Evolutionary conservation across 2,113 vertebrate species (phyloP).

Genomic region (Mesoclemmys tuberculata): DNA sequence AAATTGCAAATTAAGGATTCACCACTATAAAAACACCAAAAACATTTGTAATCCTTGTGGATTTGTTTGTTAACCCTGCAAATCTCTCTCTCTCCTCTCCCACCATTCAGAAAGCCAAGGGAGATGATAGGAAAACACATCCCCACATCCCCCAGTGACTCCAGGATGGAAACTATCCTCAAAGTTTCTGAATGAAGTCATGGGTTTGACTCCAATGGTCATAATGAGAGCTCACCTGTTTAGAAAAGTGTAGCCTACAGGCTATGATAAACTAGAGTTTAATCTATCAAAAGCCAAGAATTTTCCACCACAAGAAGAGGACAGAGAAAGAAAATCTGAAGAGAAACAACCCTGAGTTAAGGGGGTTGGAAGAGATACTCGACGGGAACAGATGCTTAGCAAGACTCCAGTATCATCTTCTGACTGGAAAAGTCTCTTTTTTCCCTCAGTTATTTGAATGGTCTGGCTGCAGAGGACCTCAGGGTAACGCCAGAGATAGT

Average conservation of each 20-base stretch:
- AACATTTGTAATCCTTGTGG: neutral
- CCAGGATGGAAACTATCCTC: neutral
- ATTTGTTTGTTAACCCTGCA: neutral
- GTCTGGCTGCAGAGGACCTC: neutral
- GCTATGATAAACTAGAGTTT: neutral
- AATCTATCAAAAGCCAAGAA: neutral
- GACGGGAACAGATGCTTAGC: neutral
- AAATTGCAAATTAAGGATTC: neutral
- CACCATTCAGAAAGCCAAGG: neutral
- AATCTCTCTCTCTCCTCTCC: neutral
- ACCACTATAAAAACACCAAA: neutral
- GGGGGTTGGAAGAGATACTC: fast-evolving
- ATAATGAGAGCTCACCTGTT: neutral
- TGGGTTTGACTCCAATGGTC: neutral
- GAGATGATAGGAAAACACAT: neutral
- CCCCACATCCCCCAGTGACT: neutral
- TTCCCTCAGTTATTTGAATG: neutral
- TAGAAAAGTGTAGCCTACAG: neutral
- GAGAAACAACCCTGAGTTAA: neutral
- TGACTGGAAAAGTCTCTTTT: neutral
- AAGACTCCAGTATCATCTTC: neutral
- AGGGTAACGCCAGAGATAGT: neutral
- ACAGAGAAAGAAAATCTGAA: neutral
- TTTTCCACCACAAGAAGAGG: neutral
- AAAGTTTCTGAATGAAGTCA: neutral